Evolutionary conservation across 1,140 invertebrate genomes (phyloP).

Genomic region (Zaprionus camerounensis): DNA sequence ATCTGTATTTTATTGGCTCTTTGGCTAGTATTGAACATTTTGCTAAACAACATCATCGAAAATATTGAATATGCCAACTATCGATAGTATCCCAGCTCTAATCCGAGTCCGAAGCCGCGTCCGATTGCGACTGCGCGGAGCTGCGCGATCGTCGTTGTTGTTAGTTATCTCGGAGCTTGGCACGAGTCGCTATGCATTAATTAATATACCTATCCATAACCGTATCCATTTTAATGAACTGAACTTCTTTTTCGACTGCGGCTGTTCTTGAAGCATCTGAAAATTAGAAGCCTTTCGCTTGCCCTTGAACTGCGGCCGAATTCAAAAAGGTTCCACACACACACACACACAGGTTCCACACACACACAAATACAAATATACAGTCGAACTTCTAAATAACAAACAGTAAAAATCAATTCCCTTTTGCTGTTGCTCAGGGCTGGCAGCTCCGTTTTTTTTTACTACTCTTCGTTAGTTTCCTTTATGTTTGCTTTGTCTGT

Average conservation of each 20-base stretch:
- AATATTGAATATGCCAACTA: no score
- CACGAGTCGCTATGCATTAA: conserved; percentile 76
- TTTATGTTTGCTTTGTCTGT: conserved; percentile 1
- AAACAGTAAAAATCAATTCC: not conserved
- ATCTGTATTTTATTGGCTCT: no score
- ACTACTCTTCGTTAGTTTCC: not conserved
- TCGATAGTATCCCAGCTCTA: no score
- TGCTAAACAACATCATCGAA: no score
- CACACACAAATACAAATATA: not conserved
- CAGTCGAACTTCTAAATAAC: conserved; percentile 6
- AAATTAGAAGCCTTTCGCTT: conserved; percentile 66
- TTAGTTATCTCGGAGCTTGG: conserved; percentile 46
- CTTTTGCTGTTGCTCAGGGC: not conserved
- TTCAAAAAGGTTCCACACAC: conserved; percentile 43
- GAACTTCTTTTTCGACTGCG: conserved; percentile 13
- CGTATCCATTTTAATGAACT: conserved; percentile 53
- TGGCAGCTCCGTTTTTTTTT: not conserved
- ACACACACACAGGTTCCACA: not conserved
- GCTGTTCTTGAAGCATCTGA: conserved; percentile 47
- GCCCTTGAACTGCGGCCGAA: conserved; percentile 56
- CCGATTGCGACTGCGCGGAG: no score
- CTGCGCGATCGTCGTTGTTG: not conserved
- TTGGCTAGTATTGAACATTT: no score
- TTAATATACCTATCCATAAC: conserved; percentile 57
- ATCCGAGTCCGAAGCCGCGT: not conserved